These are phyloP conservation scores for Meleagris gallopavo DNA, from an alignment of 2,113 vertebrate genomes.

Conservation along the genomic window DNA sequence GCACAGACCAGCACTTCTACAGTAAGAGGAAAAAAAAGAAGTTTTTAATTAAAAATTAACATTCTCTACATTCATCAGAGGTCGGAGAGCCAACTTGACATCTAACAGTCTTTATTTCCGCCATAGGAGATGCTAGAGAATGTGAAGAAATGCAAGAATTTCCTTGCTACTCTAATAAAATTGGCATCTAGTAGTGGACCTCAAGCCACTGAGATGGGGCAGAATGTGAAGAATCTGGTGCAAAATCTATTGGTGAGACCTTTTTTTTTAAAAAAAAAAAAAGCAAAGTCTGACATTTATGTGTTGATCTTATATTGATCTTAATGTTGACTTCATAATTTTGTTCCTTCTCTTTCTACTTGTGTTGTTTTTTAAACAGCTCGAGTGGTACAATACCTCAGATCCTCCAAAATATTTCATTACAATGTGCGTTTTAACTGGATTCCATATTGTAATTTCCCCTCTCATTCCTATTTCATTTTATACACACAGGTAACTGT, in stretches of 20 bases:
- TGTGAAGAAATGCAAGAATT: slow-evolving; percentile 98
- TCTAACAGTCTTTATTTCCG: slow-evolving; percentile 43
- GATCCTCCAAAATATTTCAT: not conserved
- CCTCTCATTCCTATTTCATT: not conserved
- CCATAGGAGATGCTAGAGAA: slow-evolving; percentile 89
- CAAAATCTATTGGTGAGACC: slow-evolving; percentile 88
- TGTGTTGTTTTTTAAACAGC: not conserved
- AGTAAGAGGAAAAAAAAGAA: slow-evolving; percentile 68
- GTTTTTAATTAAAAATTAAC: slow-evolving; percentile 44
- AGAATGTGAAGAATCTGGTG: slow-evolving; percentile 90
- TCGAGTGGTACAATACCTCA: not conserved
- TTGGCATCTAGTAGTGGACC: slow-evolving; percentile 90
- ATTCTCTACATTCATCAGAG: slow-evolving; percentile 54
- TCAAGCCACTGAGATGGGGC: slow-evolving; percentile 87
- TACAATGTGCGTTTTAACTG: not conserved
- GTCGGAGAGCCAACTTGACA: not conserved
- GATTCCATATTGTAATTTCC: not conserved
- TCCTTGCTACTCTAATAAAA: slow-evolving; percentile 93
- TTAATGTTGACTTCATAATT: not conserved
- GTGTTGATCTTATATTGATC: not conserved
- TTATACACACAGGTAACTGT: not conserved
- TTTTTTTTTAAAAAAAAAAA: not conserved
- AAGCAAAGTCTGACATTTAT: not conserved
- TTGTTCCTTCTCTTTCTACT: not conserved
- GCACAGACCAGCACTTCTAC: slow-evolving; percentile 69